Evolutionary conservation across 2,797 vertebrate genomes (phyloP).

Genomic region (Galaxias olidus): DNA sequence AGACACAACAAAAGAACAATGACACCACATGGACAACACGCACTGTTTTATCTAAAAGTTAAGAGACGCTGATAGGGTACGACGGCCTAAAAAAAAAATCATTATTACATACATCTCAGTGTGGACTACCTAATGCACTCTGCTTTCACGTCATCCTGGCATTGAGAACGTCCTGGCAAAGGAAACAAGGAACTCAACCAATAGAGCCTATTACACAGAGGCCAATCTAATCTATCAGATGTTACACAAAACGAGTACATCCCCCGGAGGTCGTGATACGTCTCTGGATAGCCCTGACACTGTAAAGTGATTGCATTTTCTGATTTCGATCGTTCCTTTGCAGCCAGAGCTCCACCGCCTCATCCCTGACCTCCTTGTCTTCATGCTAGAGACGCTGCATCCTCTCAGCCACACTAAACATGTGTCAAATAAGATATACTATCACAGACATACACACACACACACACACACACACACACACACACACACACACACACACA

Average conservation of each 20-base stretch:
- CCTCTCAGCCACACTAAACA: background rate
- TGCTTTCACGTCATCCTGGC: too few species aligned
- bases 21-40: background rate
- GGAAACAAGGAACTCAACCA: constrained; percentile 7
- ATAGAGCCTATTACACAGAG: constrained; percentile 7
- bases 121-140: too few species aligned
- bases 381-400: background rate
- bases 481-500: too few species aligned
- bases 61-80: too few species aligned
- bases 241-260: constrained; percentile 11
- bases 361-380: background rate
- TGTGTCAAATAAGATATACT: background rate
- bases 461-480: background rate
- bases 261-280: constrained; percentile 12
- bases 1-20: background rate
- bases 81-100: too few species aligned
- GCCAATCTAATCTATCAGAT: constrained; percentile 38
- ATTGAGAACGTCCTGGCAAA: background rate
- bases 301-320: constrained; percentile 49
- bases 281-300: constrained; percentile 40
- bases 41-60: too few species aligned
- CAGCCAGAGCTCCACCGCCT: constrained; percentile 1
- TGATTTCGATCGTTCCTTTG: constrained; percentile 40
- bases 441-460: too few species aligned
- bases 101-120: too few species aligned